Evolutionary conservation across 53 echinoderm and acorn worm genomes (phyloP).

Genomic region (Patiria pectinifera): DNA sequence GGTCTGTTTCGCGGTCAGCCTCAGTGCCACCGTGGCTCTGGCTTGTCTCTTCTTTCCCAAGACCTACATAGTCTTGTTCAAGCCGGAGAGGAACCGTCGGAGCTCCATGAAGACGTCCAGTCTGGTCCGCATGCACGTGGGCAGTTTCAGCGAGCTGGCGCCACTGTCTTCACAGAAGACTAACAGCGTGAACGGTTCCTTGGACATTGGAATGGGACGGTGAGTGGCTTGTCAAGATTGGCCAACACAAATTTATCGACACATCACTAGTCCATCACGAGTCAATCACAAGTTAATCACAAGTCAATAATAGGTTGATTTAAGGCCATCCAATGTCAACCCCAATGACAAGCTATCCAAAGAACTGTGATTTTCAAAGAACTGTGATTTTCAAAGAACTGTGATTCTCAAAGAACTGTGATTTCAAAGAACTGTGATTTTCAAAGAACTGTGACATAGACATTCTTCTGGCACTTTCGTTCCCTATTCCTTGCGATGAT

Average conservation of each 20-base stretch:
- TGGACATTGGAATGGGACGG: slow-evolving; percentile 21
- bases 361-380: no score
- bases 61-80: slow-evolving; percentile 91
- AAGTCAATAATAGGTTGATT: no score
- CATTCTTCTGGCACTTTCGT: no score
- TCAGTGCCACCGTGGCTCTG: slow-evolving; percentile 91
- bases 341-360: no score
- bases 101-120: slow-evolving; percentile 97
- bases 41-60: slow-evolving; percentile 96
- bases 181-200: slow-evolving; percentile 80
- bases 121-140: slow-evolving; percentile 98
- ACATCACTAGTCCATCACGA: no score
- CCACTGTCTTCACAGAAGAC: slow-evolving; percentile 71
- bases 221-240: background rate
- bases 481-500: no score
- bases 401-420: no score
- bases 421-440: no score
- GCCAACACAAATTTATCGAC: background rate
- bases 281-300: no score
- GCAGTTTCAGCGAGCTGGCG: slow-evolving; percentile 89
- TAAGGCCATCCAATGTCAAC: no score
- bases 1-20: slow-evolving; percentile 91
- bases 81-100: slow-evolving; percentile 93
- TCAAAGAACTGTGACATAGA: no score
- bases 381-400: no score